Evolutionary conservation across 2,113 vertebrate species (phyloP).

Genomic region (Salvelinus sp.): DNA sequence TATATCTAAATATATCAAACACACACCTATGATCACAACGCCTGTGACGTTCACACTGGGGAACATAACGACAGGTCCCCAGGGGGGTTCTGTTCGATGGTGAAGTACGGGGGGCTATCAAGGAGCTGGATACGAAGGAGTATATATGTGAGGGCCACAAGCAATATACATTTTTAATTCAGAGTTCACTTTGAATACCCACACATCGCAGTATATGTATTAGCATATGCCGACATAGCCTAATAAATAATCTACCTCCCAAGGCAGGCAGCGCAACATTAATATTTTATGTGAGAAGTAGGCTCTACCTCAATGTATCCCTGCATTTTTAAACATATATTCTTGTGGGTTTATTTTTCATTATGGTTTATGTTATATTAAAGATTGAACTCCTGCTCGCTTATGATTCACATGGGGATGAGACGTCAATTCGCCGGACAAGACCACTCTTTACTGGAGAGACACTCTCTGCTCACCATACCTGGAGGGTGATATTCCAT

Average conservation of each 20-base stretch:
- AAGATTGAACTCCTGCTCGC: constrained; percentile 44
- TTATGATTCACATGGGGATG: constrained; percentile 18
- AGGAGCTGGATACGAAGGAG: constrained; percentile 42
- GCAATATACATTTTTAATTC: constrained; percentile 70
- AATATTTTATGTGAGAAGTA: constrained; percentile 64
- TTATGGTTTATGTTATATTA: constrained; percentile 61
- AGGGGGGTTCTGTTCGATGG: constrained; percentile 18
- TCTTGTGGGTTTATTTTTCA: constrained; percentile 57
- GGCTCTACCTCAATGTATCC: constrained; percentile 52
- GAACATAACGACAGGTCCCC: constrained; percentile 19
- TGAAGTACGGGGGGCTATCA: constrained; percentile 43
- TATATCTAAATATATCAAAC: no score
- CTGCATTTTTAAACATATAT: constrained; percentile 61
- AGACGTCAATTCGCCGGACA: background rate
- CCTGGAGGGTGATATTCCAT: no score
- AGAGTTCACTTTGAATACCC: constrained; percentile 55
- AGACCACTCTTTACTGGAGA: background rate
- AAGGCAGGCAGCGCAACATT: constrained; percentile 51
- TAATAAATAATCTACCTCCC: constrained; percentile 65
- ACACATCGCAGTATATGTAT: constrained; percentile 55
- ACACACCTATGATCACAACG: no score
- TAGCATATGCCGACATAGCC: constrained; percentile 65
- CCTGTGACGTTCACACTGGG: background rate
- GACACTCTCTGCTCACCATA: no score
- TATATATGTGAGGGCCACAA: constrained; percentile 58